A percentile compares a stretch with the other conserved stretches of the same genome.
phyloP scores from a whole-genome alignment of 2,113 vertebrate genomes.

The Pteronura brasiliensis region DNA sequence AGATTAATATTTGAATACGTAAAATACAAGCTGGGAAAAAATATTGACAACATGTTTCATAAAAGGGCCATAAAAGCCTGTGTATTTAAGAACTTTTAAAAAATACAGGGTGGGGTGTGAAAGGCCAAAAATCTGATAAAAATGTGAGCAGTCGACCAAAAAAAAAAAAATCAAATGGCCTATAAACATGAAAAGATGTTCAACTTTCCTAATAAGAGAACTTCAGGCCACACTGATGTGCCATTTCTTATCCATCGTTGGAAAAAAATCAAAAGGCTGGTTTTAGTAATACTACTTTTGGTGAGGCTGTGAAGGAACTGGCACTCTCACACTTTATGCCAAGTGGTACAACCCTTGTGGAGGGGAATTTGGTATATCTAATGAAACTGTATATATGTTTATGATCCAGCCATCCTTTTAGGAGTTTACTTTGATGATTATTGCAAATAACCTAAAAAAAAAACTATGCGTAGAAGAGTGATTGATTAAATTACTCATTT shows the following conservation, averaged over 20 bases:
- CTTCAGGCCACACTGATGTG: neutral
- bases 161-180: neutral
- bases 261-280: neutral
- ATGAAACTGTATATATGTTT: neutral
- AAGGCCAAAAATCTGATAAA: neutral
- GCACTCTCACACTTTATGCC: neutral
- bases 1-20: neutral
- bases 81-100: neutral
- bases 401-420: neutral
- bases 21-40: neutral
- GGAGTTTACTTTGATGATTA: neutral
- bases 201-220: neutral
- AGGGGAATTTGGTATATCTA: neutral
- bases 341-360: neutral
- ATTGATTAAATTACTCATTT: neutral
- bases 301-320: neutral
- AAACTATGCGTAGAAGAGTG: neutral
- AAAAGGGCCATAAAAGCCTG: neutral
- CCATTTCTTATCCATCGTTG: neutral
- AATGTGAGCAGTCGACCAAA: neutral
- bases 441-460: neutral
- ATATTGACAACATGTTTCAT: neutral
- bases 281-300: neutral
- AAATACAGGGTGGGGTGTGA: neutral
- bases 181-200: neutral